Conservation (phyloP, 2,888 invertebrate genomes). For the Omphaloscelis lunosa region DNA sequence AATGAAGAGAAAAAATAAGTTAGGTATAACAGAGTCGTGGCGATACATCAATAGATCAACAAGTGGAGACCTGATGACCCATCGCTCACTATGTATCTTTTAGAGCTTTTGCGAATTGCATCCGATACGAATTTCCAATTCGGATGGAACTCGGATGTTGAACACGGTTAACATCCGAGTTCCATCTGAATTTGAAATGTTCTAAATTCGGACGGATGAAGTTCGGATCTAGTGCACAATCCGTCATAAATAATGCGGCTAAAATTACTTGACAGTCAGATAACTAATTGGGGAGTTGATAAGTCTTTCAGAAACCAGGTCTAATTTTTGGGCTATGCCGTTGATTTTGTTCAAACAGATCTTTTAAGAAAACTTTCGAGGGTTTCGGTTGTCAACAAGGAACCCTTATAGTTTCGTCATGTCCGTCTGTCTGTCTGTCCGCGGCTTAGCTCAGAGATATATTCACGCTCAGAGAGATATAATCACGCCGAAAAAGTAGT, state of each 20-base stretch:
- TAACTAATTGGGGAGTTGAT: not conserved
- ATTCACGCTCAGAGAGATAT: too few species aligned
- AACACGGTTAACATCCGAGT: not conserved
- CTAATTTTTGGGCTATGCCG: not conserved
- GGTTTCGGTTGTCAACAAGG: too few species aligned
- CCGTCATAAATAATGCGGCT: not conserved
- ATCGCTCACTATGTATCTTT: not conserved
- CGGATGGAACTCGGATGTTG: too few species aligned
- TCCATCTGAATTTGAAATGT: not conserved
- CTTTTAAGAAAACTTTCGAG: not conserved
- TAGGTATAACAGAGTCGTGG: not conserved
- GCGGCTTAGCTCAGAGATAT: too few species aligned
- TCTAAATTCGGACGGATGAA: not conserved
- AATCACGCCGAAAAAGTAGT: too few species aligned
- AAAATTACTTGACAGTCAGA: not conserved
- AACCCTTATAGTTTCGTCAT: too few species aligned
- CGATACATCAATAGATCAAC: too few species aligned
- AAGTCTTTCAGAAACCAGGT: not conserved
- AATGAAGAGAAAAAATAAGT: conserved; percentile 31
- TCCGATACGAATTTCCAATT: not conserved
- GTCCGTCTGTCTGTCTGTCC: too few species aligned
- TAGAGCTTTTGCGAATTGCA: not conserved
- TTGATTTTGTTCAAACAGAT: not conserved
- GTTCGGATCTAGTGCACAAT: not conserved
- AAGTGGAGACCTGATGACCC: not conserved